A percentile compares a stretch with the other conserved stretches of the same genome.
phyloP scores from a whole-genome alignment of 2,888 invertebrate genomes.

The Dolichomitus sp. region DNA sequence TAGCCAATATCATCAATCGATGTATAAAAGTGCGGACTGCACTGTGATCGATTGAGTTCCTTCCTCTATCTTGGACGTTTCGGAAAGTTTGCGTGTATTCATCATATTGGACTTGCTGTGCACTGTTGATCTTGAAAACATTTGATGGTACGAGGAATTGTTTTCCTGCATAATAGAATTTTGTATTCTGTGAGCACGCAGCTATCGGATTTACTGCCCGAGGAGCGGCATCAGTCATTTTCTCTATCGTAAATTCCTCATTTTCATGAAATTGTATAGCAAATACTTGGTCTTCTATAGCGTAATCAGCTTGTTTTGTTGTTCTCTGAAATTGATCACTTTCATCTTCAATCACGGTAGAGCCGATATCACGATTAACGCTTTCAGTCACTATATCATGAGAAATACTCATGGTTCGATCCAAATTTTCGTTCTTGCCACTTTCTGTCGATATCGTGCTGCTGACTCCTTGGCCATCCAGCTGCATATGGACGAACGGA shows the following conservation, averaged over 20 bases:
- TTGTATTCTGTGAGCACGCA: not conserved
- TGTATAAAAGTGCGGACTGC: not conserved
- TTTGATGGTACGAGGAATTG: constrained; percentile 11
- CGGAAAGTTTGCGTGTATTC: not conserved
- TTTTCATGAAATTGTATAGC: not conserved
- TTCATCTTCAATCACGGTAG: too few relatives aligned
- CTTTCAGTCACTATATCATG: too few relatives aligned
- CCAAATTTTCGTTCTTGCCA: too few relatives aligned
- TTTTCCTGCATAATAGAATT: constrained; percentile 7
- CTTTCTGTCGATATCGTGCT: too few relatives aligned
- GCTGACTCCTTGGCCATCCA: too few relatives aligned
- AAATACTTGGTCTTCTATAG: not conserved
- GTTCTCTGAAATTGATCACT: not conserved
- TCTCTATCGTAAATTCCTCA: not conserved
- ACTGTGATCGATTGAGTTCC: not conserved
- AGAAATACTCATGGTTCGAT: too few relatives aligned
- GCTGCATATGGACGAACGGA: too few relatives aligned
- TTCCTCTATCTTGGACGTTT: not conserved
- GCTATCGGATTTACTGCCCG: not conserved
- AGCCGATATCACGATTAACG: too few relatives aligned
- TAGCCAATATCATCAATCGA: not conserved
- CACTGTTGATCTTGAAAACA: not conserved
- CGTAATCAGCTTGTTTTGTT: constrained; percentile 1
- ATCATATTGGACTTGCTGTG: not conserved
- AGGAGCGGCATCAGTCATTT: not conserved